These are phyloP conservation scores for Neosalanx taihuensis DNA, from an alignment of 2,797 vertebrate genomes.

Conservation along the genomic window DNA sequence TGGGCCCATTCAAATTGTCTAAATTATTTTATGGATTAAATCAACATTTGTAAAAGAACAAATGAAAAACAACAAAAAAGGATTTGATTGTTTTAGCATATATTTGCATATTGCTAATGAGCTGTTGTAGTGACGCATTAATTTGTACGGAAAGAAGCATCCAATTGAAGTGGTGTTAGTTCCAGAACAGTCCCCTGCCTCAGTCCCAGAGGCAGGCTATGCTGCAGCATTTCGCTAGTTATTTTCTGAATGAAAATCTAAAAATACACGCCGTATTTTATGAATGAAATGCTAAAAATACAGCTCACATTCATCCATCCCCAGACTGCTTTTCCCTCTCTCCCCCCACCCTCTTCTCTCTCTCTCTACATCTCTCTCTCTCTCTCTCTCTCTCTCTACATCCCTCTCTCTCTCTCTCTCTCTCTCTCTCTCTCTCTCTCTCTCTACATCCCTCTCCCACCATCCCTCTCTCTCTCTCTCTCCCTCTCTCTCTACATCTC, in stretches of 20 bases:
- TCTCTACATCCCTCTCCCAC: too few relatives aligned
- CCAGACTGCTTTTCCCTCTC: slow-evolving; percentile 1
- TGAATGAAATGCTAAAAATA: slow-evolving; percentile 58
- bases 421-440: slow-evolving; percentile 43
- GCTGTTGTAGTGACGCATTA: slow-evolving; percentile 39
- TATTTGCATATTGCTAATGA: slow-evolving; percentile 48
- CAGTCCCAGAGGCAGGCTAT: slow-evolving; percentile 50
- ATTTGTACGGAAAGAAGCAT: slow-evolving; percentile 44
- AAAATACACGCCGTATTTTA: slow-evolving; percentile 60
- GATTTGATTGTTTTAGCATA: slow-evolving; percentile 18
- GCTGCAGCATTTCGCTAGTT: slow-evolving; percentile 52
- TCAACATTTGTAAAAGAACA: not conserved
- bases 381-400: slow-evolving; percentile 16
- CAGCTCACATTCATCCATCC: slow-evolving; percentile 52
- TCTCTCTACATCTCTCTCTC: slow-evolving; percentile 7
- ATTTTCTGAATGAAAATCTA: slow-evolving; percentile 69
- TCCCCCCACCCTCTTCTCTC: slow-evolving; percentile 3
- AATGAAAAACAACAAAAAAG: not conserved
- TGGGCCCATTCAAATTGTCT: not conserved
- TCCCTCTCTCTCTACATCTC: slow-evolving; percentile 2
- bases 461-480: slow-evolving; percentile 5
- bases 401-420: slow-evolving; percentile 18
- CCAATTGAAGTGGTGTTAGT: slow-evolving; percentile 49
- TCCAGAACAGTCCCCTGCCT: slow-evolving; percentile 45
- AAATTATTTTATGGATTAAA: not conserved